Conservation (phyloP, 2,797 vertebrate species). For the Anguilla anguilla region DNA sequence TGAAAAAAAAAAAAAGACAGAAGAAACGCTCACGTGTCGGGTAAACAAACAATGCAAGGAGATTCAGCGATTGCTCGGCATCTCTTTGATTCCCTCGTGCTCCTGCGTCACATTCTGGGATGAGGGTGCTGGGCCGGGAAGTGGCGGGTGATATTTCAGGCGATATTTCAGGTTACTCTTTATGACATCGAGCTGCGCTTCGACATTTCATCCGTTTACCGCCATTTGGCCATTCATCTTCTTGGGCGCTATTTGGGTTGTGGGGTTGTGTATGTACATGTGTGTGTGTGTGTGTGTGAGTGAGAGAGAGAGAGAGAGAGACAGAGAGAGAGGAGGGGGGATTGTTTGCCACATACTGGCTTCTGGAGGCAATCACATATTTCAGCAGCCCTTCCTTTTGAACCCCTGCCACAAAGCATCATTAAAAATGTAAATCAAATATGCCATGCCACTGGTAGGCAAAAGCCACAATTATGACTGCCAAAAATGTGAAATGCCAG, state of each 20-base stretch:
- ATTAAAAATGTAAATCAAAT: conserved; percentile 52
- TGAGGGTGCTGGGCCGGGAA: neutral
- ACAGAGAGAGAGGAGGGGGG: neutral
- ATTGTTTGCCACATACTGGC: conserved; percentile 12
- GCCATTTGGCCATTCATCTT: conserved; percentile 20
- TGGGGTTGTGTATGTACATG: neutral
- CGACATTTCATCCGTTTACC: conserved; percentile 19
- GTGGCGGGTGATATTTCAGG: neutral
- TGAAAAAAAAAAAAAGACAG: neutral
- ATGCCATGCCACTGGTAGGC: conserved; percentile 33
- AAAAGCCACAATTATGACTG: conserved; percentile 29
- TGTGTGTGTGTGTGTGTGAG: conserved; percentile 18
- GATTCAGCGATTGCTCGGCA: neutral
- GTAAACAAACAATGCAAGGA: conserved; percentile 1
- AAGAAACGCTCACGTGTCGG: neutral
- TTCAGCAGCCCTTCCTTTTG: conserved; percentile 34
- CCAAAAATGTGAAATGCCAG: conserved; percentile 33
- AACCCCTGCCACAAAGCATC: conserved; percentile 42
- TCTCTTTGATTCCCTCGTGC: neutral
- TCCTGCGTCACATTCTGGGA: neutral
- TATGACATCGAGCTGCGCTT: conserved; percentile 1
- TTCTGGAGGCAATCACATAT: conserved; percentile 27
- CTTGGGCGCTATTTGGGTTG: neutral
- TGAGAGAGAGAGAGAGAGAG: neutral
- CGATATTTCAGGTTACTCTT: conserved; percentile 21